Evolutionary conservation across 2,888 invertebrate species (phyloP), one percentile per base, ranked within the genome.

Genomic region (Brenthis hecate): DNA sequence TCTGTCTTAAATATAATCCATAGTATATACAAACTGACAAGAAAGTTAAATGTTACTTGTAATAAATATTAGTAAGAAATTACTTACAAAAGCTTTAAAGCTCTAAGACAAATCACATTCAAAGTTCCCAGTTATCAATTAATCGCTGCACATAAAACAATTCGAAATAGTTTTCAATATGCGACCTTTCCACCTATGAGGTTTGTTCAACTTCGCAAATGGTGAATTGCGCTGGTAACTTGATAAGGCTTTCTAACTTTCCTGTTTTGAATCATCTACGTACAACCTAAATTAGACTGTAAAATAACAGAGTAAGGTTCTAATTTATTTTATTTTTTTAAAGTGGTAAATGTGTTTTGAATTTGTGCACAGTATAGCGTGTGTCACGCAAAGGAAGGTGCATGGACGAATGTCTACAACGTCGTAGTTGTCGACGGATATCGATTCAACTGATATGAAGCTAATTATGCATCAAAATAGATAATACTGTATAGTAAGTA

Each of bases 371-470:
- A 74, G 28, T 66, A 71, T 90, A 73, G 90, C 90, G 90, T 90
- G 90, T 81, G 73, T 79, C 90, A 90, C 90, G 90, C 90, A 75
- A 88, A 74, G 78, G 76, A 71, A 79, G 79, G 79, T 86, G 88
- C 88, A 88, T 86, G 87, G 84, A 83, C 80, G 82, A 82, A 84
- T 84, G 80, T 82, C 82, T 86, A 86, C 85, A 86, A 84, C 84
- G 86, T 76, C 67, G 78, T 79, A 78, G 66, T 84, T 77, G 36
- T 43, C 36, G 81, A 82, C 78, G 78, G 81, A 81, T 85, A 87
- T 86, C 86, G 86, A 88, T 87, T 85, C 75, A 78, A 80, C 74
- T 76, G 80, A 81, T 80, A 82, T 83, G 80, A 81, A 81, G 81
- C 80, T 80, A 83, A 85, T 87, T 82, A 84, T 83, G 82, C 81